Conservation (phyloP, 1,140 invertebrate genomes). For the Hyles euphorbiae region DNA sequence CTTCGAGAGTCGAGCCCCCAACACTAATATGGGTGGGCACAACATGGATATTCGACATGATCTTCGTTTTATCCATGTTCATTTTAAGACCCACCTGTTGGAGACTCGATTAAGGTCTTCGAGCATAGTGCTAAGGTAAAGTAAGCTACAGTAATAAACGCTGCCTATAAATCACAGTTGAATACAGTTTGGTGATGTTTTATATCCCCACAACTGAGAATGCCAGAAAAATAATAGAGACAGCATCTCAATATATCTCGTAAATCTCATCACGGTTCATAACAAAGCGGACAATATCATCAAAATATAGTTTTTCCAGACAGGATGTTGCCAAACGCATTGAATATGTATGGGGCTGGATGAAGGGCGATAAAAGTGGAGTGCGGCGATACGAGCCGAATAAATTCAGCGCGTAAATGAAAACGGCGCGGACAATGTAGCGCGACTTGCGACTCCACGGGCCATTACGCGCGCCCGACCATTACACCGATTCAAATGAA, state of each 20-base stretch:
- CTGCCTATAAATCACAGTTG: too few species aligned
- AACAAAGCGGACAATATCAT: slow-evolving; percentile 20
- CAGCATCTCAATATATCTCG: background rate
- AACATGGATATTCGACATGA: too few species aligned
- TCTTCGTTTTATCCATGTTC: too few species aligned
- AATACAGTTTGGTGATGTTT: too few species aligned
- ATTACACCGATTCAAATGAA: slow-evolving; percentile 57
- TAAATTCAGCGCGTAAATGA: slow-evolving; percentile 57
- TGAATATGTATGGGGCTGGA: slow-evolving; percentile 45
- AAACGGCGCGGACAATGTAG: slow-evolving; percentile 48
- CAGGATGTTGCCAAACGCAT: slow-evolving; percentile 30
- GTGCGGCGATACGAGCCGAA: slow-evolving; percentile 44
- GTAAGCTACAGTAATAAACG: too few species aligned
- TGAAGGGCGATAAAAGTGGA: slow-evolving; percentile 43
- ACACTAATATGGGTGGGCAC: too few species aligned
- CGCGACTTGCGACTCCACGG: slow-evolving; percentile 37
- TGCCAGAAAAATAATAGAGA: background rate
- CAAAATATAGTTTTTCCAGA: slow-evolving; percentile 29
- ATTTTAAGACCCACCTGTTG: too few species aligned
- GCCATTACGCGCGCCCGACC: slow-evolving; percentile 32
- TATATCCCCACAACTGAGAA: too few species aligned
- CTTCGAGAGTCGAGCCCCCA: too few species aligned
- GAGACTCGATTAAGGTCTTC: too few species aligned
- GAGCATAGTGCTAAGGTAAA: too few species aligned
- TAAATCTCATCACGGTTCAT: slow-evolving; percentile 13